Percentiles rank a stretch among this genome's conserved stretches.
Evolutionary conservation across 2,888 invertebrate genomes (phyloP).

Genomic region (Elysia crispata): DNA sequence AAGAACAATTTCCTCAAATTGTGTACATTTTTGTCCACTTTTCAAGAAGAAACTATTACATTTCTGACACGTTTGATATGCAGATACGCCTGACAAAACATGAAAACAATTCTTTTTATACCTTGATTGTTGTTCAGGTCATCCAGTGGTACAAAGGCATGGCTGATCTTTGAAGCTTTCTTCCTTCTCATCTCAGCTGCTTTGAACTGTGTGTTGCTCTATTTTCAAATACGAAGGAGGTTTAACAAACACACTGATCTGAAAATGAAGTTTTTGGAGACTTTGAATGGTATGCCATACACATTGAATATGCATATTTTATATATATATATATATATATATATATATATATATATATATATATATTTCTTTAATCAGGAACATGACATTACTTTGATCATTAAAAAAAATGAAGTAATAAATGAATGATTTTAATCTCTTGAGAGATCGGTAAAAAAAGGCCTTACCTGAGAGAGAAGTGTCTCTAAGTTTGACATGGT

Average conservation of each 20-base stretch:
- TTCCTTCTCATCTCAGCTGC: constrained; percentile 59
- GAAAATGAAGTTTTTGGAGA: constrained; percentile 56
- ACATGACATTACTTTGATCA: neutral
- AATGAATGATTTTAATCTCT: neutral
- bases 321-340: no score
- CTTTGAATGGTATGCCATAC: constrained; percentile 58
- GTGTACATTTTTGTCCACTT: no score
- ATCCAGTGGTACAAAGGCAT: constrained; percentile 53
- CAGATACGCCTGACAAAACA: no score
- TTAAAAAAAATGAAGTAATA: neutral
- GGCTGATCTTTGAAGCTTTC: constrained; percentile 59
- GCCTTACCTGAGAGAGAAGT: no score
- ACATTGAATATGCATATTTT: no score
- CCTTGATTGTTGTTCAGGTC: constrained; percentile 25
- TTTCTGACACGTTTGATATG: no score
- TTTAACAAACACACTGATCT: constrained; percentile 58
- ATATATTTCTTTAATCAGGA: neutral
- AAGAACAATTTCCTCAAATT: no score
- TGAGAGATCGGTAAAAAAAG: no score
- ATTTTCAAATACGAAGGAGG: constrained; percentile 60
- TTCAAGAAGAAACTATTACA: no score
- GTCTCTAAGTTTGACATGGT: neutral
- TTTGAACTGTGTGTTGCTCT: constrained; percentile 60
- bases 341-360: no score
- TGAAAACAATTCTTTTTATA: neutral